Evolutionary conservation across 2,797 vertebrate species (phyloP).

Genomic region (Buphagus erythrorhynchus): DNA sequence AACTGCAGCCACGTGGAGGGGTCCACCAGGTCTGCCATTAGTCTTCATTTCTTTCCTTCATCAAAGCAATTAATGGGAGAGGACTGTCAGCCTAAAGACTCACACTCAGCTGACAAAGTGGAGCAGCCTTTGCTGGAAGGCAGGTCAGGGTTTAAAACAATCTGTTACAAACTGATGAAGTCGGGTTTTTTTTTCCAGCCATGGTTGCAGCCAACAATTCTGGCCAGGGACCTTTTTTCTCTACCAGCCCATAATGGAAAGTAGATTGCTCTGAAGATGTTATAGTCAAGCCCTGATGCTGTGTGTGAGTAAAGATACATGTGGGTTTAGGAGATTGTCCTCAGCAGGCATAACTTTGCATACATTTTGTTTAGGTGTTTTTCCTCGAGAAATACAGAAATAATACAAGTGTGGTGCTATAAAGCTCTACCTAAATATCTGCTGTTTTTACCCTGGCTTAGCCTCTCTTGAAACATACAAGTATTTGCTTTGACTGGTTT

Average conservation of each 20-base stretch:
- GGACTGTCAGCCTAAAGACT: background rate
- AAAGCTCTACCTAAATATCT: background rate
- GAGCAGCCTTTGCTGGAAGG: background rate
- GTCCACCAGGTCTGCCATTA: background rate
- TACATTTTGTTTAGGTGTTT: background rate
- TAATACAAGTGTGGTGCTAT: background rate
- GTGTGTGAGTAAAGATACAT: background rate
- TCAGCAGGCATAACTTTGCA: background rate
- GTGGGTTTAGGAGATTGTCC: background rate
- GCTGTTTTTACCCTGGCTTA: background rate
- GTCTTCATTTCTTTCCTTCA: conserved; percentile 58
- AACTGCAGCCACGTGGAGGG: background rate
- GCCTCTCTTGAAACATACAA: background rate
- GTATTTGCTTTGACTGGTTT: background rate
- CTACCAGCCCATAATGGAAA: background rate
- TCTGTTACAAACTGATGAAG: background rate
- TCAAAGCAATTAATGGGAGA: conserved; percentile 24
- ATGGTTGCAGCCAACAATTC: background rate
- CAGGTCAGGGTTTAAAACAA: background rate
- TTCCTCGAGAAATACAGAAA: accelerated
- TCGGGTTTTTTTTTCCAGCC: background rate
- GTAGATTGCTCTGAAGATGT: background rate
- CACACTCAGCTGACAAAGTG: background rate
- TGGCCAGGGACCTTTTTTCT: background rate
- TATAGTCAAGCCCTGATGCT: background rate